Base-by-base conservation (phyloP, 2,113 vertebrate genomes). In the Candoia aspera region DNA sequence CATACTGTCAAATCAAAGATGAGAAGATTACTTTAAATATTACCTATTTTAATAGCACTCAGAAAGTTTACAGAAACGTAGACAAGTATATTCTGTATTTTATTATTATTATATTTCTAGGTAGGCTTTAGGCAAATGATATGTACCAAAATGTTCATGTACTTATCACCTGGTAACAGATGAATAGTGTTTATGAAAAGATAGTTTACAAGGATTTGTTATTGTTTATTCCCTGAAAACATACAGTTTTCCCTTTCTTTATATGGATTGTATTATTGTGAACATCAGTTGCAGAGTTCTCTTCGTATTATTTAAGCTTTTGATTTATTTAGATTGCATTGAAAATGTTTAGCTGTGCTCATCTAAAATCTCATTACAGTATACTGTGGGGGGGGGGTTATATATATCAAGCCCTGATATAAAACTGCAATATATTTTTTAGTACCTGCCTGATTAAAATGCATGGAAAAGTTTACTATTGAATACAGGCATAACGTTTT, bases 81-180 rank as follows among this genome's bases (percentile, higher is more conserved):
- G 90, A 84, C 91, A 93, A 95, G 91, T 88, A 92, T 89, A 84
- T 49, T 89, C 73, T 86, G 19, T 85, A 68, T 10, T 93, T 93
- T 94, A 89, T 94, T 83, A 33, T 10, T 93, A 93, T 93, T 90
- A 59, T 42, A 1, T 42, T 94, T 91, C 90, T 93, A 94, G 94
- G 79, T 60, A 26, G 85, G 58, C n/a, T 92, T 94, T 91, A 92
- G 93, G 84, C 86, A 94, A 93, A 42, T 58, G 29, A 23, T 55
- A 49, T 92, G 46, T 90, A 90, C n/a, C 5, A 37, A 90, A 58
- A 95, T 94, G 94, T 46, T 87, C 73, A 84, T 58, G 93, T 9
- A 0, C 89, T 94, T 68, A 23, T 92, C 95, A 91, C 64, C 92
- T 79, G 92, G 9, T 90, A 94, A 90, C 64, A 92, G 62, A 90